Base-by-base conservation (phyloP, 2,113 vertebrate genomes). In the Patagioenas fasciata region DNA sequence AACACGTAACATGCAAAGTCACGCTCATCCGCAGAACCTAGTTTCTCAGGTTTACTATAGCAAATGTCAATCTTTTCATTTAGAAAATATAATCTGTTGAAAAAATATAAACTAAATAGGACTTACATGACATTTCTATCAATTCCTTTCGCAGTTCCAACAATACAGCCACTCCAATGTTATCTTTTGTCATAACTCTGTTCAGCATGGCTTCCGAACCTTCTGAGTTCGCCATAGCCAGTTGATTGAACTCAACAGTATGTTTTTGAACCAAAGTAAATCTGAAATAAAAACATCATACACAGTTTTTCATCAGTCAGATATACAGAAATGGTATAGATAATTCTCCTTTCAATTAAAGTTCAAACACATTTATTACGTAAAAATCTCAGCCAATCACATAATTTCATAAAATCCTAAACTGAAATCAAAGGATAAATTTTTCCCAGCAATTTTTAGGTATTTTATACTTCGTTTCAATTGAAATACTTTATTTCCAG, bases 121-220 rank as follows among this genome's bases (percentile, higher is more conserved):
- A 98, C 99, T 98, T 97, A 99, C 99, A 99, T 92, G 99, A 99
- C 96, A 98, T 97, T 97, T 99, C 99, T 97, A 99, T 99, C 97
- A 99, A 98, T 65, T 99, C 99, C 97, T 99, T 99, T 95, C 98
- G 98, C 93, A 99, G 98, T 88, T 99, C 99, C 53, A 99, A 97
- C 86, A 99, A 98, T 10, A 99, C 98, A 51, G 99, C 99, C 38
- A 99, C 99, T 26, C 99, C 99, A 58, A 99, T 99, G 97, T 99
- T 99, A 95, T 99, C 99, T 98, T 99, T 99, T 47, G 99, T 99
- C 99, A 99, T 99, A 86, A 99, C 99, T 97, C 99, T 98, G 98
- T 99, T 99, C 97, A 99, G 96, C 99, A 99, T 99, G 34, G 99
- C 99, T 98, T 99, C 99, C 15, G 99, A 99, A 90, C 99, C 99